These are phyloP conservation scores for Balanococcus diminutus DNA, from an alignment of 2,888 invertebrate genomes.

Conservation along the genomic window DNA sequence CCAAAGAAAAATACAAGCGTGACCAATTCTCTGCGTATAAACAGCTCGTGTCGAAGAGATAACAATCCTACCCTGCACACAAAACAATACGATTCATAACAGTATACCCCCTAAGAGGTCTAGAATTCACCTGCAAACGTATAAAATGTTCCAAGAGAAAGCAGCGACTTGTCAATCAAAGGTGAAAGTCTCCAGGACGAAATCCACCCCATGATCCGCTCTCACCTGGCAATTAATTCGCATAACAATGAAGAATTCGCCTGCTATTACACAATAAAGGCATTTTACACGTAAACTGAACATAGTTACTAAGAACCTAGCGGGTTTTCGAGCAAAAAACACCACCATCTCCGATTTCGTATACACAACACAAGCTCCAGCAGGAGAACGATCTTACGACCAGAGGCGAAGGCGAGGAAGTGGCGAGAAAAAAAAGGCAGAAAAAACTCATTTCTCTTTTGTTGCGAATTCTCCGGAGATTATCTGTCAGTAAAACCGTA, in stretches of 20 bases:
- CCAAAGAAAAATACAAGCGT: too few species aligned
- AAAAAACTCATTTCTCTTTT: constrained; percentile 46
- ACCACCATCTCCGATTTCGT: background rate
- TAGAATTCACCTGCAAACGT: too few species aligned
- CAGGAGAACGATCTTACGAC: background rate
- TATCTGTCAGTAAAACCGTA: constrained; percentile 49
- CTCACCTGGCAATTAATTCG: background rate
- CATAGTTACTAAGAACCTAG: background rate
- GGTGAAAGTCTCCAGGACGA: background rate
- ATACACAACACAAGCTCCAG: background rate
- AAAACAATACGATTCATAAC: too few species aligned
- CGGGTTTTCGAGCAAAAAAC: background rate
- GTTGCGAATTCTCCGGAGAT: constrained; percentile 49
- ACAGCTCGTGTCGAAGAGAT: too few species aligned
- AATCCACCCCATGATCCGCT: background rate
- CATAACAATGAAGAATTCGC: background rate
- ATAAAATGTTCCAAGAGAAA: too few species aligned
- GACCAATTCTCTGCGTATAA: too few species aligned
- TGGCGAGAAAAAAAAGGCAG: background rate
- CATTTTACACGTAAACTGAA: background rate
- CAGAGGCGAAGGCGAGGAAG: background rate
- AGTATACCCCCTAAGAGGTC: too few species aligned
- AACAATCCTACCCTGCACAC: too few species aligned
- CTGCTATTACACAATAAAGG: background rate
- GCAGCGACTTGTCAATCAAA: background rate